Evolutionary conservation across 2,888 invertebrate species (phyloP), one percentile per base, ranked within the genome.

Genomic region (Mimachlamys varia): DNA sequence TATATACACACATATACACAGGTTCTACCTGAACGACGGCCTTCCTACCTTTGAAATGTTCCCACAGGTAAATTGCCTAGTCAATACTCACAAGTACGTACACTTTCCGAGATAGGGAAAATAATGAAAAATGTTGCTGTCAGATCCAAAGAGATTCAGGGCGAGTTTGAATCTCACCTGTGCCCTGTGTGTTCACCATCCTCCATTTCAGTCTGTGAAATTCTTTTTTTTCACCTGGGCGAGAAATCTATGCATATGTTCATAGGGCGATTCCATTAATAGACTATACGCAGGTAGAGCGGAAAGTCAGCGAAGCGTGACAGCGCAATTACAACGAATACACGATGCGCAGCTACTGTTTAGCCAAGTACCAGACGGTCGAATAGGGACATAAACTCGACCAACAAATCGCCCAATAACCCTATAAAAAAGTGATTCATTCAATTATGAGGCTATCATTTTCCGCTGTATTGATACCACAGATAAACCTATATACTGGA

Each of bases 231-330:
- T 76, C 88, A 89, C 88, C 89, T 88, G 89, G 55, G 89, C 90
- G 76, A 87, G 87, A 89, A 87, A 89, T 33, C 90, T 89, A 89
- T 90, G 90, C 55, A 87, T 37, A 37, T 33, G 89, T 33, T 76
- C 76, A 76, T 76, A 12, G 76, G 89, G 89, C 89, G 90, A 90
- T 33, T 89, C 76, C 89, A 90, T 89, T 89, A 89, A 88, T 76
- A 89, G 38, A 44, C 50, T 38, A 55, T 53, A 76, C 76, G 89
- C 90, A 90, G 90, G 90, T 90, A 90, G 62, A 53, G 87, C 87
- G n/a, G 50, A 62, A 22, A 76, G 76, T 76, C 27, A 89, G 37
- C 27, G 49, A 87, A 90, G 89, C 90, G 55, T 89, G 50, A 55
- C 89, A 58, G 44, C 88, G 88, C 55, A 27, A 76, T 76, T 27